These are phyloP conservation scores for Catharus fuscescens DNA, from an alignment of 2,113 vertebrate species.

Conservation along the genomic window DNA sequence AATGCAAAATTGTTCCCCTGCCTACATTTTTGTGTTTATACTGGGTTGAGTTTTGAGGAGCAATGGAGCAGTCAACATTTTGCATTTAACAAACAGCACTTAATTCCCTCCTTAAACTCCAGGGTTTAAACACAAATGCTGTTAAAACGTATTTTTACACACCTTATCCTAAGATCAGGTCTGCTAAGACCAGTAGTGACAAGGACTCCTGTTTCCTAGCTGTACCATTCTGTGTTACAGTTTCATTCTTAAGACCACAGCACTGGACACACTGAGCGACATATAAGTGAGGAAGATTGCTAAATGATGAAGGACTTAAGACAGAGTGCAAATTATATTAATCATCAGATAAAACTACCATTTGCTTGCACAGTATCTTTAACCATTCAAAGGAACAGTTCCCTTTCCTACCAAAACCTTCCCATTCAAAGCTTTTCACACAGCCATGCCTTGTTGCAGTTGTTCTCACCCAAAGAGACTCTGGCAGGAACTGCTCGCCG, in stretches of 20 bases:
- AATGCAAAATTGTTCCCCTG: not conserved
- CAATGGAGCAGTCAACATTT: not conserved
- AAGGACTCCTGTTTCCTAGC: not conserved
- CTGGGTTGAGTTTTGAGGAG: not conserved
- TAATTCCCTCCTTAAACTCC: not conserved
- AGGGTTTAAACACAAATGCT: not conserved
- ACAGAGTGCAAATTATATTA: not conserved
- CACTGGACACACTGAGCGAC: not conserved
- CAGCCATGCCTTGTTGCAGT: not conserved
- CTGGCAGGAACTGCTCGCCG: constrained; percentile 91
- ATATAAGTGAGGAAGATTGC: not conserved
- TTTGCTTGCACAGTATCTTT: not conserved
- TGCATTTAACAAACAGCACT: not conserved
- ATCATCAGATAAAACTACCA: not conserved
- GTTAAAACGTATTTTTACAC: not conserved
- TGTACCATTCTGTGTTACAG: not conserved
- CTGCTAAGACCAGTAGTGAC: not conserved
- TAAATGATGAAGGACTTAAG: not conserved
- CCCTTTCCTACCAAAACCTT: not conserved
- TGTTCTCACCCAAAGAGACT: constrained; percentile 88
- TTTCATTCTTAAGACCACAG: not conserved
- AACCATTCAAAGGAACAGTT: not conserved
- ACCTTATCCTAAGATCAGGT: not conserved
- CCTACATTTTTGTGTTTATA: not conserved
- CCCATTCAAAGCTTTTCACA: not conserved